Percentiles rank a stretch among this genome's conserved stretches.
Evolutionary conservation across 2,888 invertebrate species (phyloP).

Genomic region (Troilus luridus): DNA sequence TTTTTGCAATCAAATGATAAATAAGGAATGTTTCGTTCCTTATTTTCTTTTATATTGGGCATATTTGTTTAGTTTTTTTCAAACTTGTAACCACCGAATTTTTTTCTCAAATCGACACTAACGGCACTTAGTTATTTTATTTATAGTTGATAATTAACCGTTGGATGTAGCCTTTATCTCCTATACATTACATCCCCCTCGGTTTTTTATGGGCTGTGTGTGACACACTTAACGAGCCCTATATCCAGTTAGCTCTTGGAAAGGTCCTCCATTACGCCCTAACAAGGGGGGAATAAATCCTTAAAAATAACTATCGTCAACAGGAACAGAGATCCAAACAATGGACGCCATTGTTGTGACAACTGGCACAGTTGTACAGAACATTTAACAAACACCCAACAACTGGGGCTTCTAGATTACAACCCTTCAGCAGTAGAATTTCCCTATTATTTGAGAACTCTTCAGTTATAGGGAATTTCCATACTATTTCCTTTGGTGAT

Average conservation of each 20-base stretch:
- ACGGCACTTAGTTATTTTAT: neutral
- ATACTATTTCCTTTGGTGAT: no score
- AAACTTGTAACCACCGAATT: neutral
- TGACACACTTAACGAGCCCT: neutral
- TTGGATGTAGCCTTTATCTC: neutral
- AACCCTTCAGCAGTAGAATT: neutral
- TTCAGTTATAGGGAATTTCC: no score
- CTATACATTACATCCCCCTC: neutral
- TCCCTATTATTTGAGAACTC: neutral
- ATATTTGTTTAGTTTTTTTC: no score
- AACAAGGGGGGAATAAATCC: slow-evolving; percentile 40
- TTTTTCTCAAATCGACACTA: neutral
- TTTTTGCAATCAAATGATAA: no score
- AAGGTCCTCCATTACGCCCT: neutral
- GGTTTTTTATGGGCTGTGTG: neutral
- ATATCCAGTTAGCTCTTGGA: neutral
- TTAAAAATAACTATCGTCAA: slow-evolving; percentile 49
- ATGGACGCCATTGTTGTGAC: slow-evolving; percentile 35
- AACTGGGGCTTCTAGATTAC: slow-evolving; percentile 9
- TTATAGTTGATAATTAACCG: neutral
- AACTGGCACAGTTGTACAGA: slow-evolving; percentile 42
- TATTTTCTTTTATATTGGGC: no score
- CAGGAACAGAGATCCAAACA: slow-evolving; percentile 40
- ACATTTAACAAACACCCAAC: slow-evolving; percentile 17
- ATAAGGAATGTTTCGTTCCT: no score